Evolutionary conservation across 1,140 invertebrate species (phyloP).

Genomic region (Tenebrio molitor): DNA sequence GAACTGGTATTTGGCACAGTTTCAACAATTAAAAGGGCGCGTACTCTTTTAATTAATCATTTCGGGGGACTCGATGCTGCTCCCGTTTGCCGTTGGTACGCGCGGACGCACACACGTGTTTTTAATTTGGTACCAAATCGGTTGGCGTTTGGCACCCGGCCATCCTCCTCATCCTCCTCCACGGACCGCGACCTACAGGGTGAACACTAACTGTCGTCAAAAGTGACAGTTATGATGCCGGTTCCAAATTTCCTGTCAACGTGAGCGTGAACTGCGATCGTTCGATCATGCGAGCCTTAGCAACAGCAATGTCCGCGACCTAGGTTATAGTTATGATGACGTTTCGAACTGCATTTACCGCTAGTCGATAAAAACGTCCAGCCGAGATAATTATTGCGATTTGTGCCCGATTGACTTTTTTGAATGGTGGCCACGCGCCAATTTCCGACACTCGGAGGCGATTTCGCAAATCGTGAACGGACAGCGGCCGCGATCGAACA

Average conservation of each 20-base stretch:
- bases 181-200: background rate
- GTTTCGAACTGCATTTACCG: constrained; percentile 27
- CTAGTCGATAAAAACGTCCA: background rate
- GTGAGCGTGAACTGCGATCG: too few relatives aligned
- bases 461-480: background rate
- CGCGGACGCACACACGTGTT: constrained; percentile 15
- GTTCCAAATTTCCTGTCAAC: too few relatives aligned
- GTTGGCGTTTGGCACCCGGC: background rate
- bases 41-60: constrained; percentile 40
- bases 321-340: constrained; percentile 27
- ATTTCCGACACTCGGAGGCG: background rate
- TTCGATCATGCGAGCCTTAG: too few relatives aligned
- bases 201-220: background rate
- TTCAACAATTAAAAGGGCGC: constrained; percentile 37
- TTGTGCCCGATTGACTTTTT: constrained; percentile 11
- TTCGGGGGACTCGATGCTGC: background rate
- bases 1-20: constrained; percentile 22
- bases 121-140: constrained; percentile 17
- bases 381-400: constrained; percentile 23
- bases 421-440: constrained; percentile 4
- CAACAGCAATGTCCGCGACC: constrained; percentile 16
- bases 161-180: background rate
- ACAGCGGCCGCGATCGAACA: too few relatives aligned
- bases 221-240: constrained; percentile 17
- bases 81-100: background rate